Evolutionary conservation across 64 coral and sea anemone species (phyloP), one percentile per base, ranked within the genome.

Genomic region (Dendrophyllia cribrosa): DNA sequence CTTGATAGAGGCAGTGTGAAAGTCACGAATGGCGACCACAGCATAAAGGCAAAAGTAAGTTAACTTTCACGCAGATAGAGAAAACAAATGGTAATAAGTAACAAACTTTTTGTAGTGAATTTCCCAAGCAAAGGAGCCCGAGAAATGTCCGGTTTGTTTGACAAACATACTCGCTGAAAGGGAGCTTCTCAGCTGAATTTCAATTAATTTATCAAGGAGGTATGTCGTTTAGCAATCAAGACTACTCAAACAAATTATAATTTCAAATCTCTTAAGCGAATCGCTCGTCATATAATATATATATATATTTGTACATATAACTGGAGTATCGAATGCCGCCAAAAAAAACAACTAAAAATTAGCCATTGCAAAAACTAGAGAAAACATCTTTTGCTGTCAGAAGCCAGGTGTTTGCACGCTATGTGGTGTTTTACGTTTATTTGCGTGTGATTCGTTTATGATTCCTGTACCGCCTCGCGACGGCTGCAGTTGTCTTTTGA

Each of bases 121-220:
- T 3, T 74, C 9, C 15, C 16, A 46, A 34, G 24, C 34, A 16
- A 10, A 4, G 19, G 4, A 48, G 34, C 4, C 8, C 11, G 14
- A 44, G 20, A 67, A 21, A 17, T 11, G 43, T 62, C 4, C 12
- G 53, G 45, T 66, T 84, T 84, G 80, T 84, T 84, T 68, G 63
- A 49, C 80, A 51, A 51, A 65, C 80, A 65, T 68, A 67, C 46
- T 51, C 43, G 43, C 16, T 6, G 5, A 45, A 51, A 68, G 4
- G 9, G 25, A 68, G 19, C 62, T 25, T 51, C 62, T 68, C 10
- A 50, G 47, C 48, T 84, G 80, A 84, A 84, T 84, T 84, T 84
- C 62, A 84, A 84, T 84, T 66, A 66, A 65, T 44, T 84, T 24
- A 49, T 48, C 44, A 62, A 62, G 79, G 26, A 10, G 24, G 34